Conservation (phyloP, 2,888 invertebrate genomes). For the Holacanthella duospinosa region DNA sequence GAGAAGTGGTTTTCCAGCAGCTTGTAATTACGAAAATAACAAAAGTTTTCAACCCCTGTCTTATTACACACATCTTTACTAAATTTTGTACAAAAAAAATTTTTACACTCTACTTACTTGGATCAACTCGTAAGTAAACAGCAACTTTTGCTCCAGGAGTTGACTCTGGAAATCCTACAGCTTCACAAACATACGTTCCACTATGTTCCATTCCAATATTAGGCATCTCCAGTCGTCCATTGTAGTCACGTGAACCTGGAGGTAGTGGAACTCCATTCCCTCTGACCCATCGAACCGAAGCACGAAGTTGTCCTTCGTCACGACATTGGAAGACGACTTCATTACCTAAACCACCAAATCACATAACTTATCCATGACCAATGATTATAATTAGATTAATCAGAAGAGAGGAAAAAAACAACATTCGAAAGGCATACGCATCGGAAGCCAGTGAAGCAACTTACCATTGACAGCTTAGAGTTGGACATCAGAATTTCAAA, state of each 20-base stretch:
- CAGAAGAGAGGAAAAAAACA: neutral
- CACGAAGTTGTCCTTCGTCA: conserved; percentile 70
- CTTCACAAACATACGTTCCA: conserved; percentile 76
- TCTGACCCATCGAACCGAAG: conserved; percentile 61
- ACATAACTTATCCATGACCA: neutral
- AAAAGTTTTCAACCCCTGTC: too few relatives aligned
- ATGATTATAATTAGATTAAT: neutral
- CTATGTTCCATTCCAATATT: conserved; percentile 64
- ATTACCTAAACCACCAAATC: conserved; percentile 51
- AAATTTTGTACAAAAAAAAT: too few relatives aligned
- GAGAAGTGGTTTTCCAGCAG: conserved; percentile 32
- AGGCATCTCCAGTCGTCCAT: conserved; percentile 76
- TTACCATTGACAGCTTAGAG: too few relatives aligned
- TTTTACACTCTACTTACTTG: conserved; percentile 61
- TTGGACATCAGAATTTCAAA: too few relatives aligned
- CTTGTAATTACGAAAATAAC: too few relatives aligned
- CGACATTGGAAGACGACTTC: conserved; percentile 89
- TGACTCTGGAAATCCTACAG: conserved; percentile 53
- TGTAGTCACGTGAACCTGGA: conserved; percentile 58
- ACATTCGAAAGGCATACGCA: neutral
- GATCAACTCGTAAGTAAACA: conserved; percentile 62
- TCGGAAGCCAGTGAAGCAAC: neutral
- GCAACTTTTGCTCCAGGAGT: conserved; percentile 56
- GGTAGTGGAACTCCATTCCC: conserved; percentile 63
- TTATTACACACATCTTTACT: too few relatives aligned